phyloP scores from a whole-genome alignment of 2,113 vertebrate genomes.

The Coryphaenoides rupestris region DNA sequence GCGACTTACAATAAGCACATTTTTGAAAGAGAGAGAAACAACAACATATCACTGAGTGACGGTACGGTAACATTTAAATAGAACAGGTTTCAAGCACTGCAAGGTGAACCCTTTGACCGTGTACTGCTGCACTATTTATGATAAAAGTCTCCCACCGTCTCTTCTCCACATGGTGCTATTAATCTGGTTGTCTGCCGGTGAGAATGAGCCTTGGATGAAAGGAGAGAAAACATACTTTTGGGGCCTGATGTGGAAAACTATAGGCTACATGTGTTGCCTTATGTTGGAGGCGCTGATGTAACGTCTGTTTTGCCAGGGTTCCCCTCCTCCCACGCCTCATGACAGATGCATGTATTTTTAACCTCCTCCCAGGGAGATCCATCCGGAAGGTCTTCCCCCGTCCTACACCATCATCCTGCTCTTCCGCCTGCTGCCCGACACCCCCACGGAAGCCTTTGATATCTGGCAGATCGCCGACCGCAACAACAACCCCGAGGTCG shows the following conservation, averaged over 20 bases:
- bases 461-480: slow-evolving; percentile 97
- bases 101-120: too few relatives aligned
- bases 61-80: too few relatives aligned
- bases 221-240: neutral
- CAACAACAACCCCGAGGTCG: slow-evolving; percentile 92
- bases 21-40: too few relatives aligned
- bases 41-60: too few relatives aligned
- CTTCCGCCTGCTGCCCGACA: slow-evolving; percentile 90
- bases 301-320: neutral
- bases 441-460: slow-evolving; percentile 86
- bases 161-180: neutral
- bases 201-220: neutral
- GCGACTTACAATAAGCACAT: too few relatives aligned
- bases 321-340: slow-evolving; percentile 10
- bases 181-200: neutral
- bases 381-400: slow-evolving; percentile 89
- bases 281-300: neutral
- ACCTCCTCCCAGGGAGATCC: slow-evolving; percentile 81
- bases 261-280: neutral
- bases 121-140: neutral
- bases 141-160: too few relatives aligned
- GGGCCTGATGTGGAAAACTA: neutral
- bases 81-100: too few relatives aligned
- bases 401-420: slow-evolving; percentile 91
- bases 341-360: slow-evolving; percentile 14